Evolutionary conservation across 30 jellyfish, hydroid and myxozoan species (phyloP).

Genomic region (Aurelia coerulea): DNA sequence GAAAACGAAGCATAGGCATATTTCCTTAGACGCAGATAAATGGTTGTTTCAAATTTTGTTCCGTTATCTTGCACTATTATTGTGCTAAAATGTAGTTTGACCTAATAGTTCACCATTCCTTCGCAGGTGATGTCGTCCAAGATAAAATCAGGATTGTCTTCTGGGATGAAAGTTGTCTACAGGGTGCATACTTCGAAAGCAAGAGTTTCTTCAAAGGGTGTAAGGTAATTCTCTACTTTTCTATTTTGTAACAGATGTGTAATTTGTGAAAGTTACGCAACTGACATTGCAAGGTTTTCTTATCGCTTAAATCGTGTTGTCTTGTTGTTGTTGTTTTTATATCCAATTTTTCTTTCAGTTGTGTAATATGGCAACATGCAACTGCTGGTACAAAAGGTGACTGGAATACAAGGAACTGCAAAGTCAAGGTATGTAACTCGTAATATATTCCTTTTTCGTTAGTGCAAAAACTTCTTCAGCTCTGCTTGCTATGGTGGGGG

Average conservation of each 20-base stretch:
- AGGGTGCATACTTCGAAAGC: slow-evolving; percentile 70
- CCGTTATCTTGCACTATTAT: no score
- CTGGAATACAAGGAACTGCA: slow-evolving; percentile 84
- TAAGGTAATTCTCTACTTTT: slow-evolving; percentile 13
- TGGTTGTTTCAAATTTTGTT: no score
- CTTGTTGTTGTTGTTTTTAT: no score
- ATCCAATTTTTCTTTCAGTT: slow-evolving; percentile 29
- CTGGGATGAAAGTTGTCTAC: slow-evolving; percentile 78
- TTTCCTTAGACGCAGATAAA: no score
- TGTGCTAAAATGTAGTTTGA: not conserved
- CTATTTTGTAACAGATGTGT: no score
- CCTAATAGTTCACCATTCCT: not conserved
- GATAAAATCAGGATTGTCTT: slow-evolving; percentile 63
- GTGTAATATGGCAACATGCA: slow-evolving; percentile 91
- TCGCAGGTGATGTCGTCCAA: slow-evolving; percentile 59
- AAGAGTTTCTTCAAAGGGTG: slow-evolving; percentile 74
- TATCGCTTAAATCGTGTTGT: no score
- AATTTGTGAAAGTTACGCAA: no score
- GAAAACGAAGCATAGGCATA: no score
- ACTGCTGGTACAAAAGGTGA: slow-evolving; percentile 47
- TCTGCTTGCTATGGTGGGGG: no score
- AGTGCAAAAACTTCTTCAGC: no score
- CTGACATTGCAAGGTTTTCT: no score
- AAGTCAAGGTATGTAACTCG: slow-evolving; percentile 47
- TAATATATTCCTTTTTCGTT: not conserved